Conservation (phyloP, 2,113 vertebrate species). For the Muscicapa adusta region DNA sequence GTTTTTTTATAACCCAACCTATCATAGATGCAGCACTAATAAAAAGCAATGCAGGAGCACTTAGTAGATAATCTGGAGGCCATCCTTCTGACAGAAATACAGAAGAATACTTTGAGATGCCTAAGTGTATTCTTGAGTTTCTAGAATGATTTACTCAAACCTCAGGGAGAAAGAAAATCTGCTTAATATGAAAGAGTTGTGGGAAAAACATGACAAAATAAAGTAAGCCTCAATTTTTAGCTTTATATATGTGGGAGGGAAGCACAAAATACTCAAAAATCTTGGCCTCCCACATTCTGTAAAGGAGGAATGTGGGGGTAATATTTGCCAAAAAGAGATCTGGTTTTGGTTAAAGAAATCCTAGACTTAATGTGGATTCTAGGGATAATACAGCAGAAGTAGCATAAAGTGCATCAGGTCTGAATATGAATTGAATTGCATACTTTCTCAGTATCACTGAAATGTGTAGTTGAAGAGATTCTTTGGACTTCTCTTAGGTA, state of each 20-base stretch:
- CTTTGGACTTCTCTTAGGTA: background rate
- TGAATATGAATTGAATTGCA: background rate
- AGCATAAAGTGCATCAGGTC: background rate
- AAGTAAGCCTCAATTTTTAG: background rate
- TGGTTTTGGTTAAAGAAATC: slow-evolving; percentile 32
- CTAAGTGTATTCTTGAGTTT: background rate
- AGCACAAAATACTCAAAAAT: background rate
- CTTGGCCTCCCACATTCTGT: background rate
- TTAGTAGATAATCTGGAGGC: background rate
- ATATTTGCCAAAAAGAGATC: background rate
- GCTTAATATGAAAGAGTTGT: background rate
- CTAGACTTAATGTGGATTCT: background rate
- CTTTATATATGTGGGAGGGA: background rate
- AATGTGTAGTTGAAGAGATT: background rate
- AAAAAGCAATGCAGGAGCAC: background rate
- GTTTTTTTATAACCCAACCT: background rate
- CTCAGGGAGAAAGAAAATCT: background rate
- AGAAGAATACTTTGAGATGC: background rate
- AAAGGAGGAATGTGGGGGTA: background rate
- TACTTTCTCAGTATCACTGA: background rate
- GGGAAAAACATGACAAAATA: background rate
- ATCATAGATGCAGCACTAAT: background rate
- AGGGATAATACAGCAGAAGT: background rate
- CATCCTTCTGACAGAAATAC: background rate
- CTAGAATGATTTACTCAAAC: background rate